phyloP scores from a whole-genome alignment of 2,888 invertebrate genomes.

The Drosophila picticornis region DNA sequence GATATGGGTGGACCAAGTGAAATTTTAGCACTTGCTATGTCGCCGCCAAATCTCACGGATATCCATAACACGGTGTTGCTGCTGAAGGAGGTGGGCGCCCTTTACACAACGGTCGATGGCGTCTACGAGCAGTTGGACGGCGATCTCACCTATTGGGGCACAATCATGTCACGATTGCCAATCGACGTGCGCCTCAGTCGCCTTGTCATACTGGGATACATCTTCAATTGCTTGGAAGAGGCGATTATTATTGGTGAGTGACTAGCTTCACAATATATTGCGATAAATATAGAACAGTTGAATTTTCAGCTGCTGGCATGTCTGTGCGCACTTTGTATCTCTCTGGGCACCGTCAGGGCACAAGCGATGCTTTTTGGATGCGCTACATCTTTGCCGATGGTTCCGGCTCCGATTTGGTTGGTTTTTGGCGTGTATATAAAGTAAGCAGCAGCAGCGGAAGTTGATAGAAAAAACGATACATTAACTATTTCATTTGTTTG shows the following conservation, averaged over 20 bases:
- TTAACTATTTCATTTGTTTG: not conserved
- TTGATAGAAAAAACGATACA: no score
- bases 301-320: slow-evolving; percentile 90
- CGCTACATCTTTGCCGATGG: slow-evolving; percentile 92
- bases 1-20: slow-evolving; percentile 92
- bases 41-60: slow-evolving; percentile 93
- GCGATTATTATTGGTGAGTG: slow-evolving; percentile 90
- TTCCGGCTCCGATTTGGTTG: slow-evolving; percentile 93
- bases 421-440: slow-evolving; percentile 92
- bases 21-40: slow-evolving; percentile 93
- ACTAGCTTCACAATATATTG: not conserved
- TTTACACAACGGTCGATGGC: slow-evolving; percentile 88
- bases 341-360: slow-evolving; percentile 85
- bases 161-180: slow-evolving; percentile 92
- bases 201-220: slow-evolving; percentile 93
- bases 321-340: slow-evolving; percentile 93
- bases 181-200: slow-evolving; percentile 93
- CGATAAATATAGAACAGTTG: not conserved
- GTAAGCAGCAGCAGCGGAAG: slow-evolving; percentile 84
- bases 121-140: slow-evolving; percentile 89
- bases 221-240: slow-evolving; percentile 94
- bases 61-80: slow-evolving; percentile 93
- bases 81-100: slow-evolving; percentile 94
- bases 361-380: slow-evolving; percentile 88
- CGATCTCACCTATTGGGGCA: slow-evolving; percentile 94